Evolutionary conservation across 1,140 invertebrate genomes (phyloP).

Genomic region (Drosophila equinoxialis): DNA sequence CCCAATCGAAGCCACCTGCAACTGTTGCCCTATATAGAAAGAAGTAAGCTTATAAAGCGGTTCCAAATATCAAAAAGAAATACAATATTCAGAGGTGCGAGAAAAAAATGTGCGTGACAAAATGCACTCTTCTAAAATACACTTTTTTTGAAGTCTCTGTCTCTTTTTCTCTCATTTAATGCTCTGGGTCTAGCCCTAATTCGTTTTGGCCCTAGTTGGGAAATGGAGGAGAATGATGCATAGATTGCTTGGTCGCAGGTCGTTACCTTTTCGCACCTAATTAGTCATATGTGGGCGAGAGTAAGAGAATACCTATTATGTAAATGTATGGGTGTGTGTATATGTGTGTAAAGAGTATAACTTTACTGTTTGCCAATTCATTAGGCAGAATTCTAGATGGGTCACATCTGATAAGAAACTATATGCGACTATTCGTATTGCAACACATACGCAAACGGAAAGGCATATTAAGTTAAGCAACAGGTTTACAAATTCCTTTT

Average conservation of each 20-base stretch:
- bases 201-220: constrained; percentile 8
- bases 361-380: constrained; percentile 53
- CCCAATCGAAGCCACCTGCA: not conserved
- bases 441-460: not conserved
- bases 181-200: constrained; percentile 1
- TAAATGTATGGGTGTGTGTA: not conserved
- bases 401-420: constrained; percentile 4
- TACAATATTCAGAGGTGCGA: constrained; percentile 7
- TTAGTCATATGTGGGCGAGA: constrained; percentile 9
- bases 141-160: constrained; percentile 22
- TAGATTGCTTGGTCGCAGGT: constrained; percentile 7
- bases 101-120: constrained; percentile 64
- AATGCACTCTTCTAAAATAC: constrained; percentile 53
- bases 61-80: constrained; percentile 17
- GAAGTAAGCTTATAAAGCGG: constrained; percentile 21
- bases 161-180: not conserved
- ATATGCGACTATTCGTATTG: not conserved
- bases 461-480: not conserved
- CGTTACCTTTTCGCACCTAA: constrained; percentile 13
- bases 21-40: constrained; percentile 11
- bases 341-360: not conserved
- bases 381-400: constrained; percentile 54
- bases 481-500: not conserved
- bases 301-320: too few relatives aligned
- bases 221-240: not conserved